Evolutionary conservation across 2,113 vertebrate species (phyloP).

Genomic region (Motacilla alba): DNA sequence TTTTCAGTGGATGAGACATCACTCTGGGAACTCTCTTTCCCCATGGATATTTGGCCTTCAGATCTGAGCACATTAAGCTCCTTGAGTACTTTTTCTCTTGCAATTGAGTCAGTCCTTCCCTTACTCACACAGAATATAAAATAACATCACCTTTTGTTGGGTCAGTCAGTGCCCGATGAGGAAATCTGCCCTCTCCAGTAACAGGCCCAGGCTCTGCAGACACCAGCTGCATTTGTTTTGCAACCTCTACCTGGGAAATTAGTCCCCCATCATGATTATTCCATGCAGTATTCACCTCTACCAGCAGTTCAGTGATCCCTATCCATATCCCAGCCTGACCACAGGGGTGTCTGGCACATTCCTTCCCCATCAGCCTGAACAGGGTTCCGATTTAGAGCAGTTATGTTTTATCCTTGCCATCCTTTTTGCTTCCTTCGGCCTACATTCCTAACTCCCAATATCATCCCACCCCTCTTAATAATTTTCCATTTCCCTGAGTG

Average conservation of each 20-base stretch:
- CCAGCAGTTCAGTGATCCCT: neutral
- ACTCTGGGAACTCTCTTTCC: neutral
- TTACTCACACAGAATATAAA: neutral
- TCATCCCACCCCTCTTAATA: neutral
- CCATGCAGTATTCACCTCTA: fast-evolving
- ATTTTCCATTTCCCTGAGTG: neutral
- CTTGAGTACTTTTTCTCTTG: neutral
- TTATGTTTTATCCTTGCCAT: neutral
- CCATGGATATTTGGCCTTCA: neutral
- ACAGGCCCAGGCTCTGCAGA: neutral
- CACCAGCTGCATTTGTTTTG: neutral
- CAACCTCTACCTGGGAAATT: neutral
- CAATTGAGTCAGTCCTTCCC: neutral
- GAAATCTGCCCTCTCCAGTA: neutral
- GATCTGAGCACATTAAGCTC: neutral
- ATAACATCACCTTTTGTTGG: neutral
- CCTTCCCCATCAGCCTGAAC: neutral
- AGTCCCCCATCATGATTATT: neutral
- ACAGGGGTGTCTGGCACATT: neutral
- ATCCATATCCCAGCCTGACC: neutral
- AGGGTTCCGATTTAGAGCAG: neutral
- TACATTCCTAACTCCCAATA: neutral
- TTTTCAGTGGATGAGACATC: neutral
- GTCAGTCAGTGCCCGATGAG: neutral
- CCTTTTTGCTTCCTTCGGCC: neutral